Percentiles rank a stretch among this genome's conserved stretches.
Evolutionary conservation across 2,888 invertebrate genomes (phyloP).

Genomic region (Dinocampus coccinellae): DNA sequence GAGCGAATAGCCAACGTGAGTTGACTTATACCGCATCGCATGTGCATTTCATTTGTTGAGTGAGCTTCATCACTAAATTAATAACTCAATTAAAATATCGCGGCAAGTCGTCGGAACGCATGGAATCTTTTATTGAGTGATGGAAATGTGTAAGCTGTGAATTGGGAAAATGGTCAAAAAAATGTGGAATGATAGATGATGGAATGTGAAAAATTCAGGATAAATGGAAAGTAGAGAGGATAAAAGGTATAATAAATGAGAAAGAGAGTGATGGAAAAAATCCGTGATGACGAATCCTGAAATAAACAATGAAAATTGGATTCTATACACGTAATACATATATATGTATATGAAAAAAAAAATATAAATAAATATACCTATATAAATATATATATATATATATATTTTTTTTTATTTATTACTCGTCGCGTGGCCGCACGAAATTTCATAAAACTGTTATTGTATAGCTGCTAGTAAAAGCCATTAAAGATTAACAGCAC

Average conservation of each 20-base stretch:
- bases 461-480: conserved; percentile 12
- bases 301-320: conserved; percentile 34
- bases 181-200: neutral
- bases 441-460: conserved; percentile 13
- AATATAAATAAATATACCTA: neutral
- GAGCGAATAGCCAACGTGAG: conserved; percentile 27
- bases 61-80: conserved; percentile 6
- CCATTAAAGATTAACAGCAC: neutral
- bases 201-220: neutral
- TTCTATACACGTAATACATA: conserved; percentile 2
- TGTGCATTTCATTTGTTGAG: conserved; percentile 11
- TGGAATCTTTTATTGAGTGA: neutral
- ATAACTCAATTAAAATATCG: conserved; percentile 32
- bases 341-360: neutral
- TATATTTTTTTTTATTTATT: conserved; percentile 29
- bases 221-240: neutral
- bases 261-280: neutral
- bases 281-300: neutral
- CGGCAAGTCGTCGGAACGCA: neutral
- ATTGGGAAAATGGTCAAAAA: neutral
- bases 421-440: conserved; percentile 10
- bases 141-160: neutral
- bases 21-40: conserved; percentile 5
- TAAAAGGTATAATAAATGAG: neutral
- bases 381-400: too few species aligned